Base-by-base conservation (phyloP, 2,113 vertebrate species). In the Clinocottus analis region DNA sequence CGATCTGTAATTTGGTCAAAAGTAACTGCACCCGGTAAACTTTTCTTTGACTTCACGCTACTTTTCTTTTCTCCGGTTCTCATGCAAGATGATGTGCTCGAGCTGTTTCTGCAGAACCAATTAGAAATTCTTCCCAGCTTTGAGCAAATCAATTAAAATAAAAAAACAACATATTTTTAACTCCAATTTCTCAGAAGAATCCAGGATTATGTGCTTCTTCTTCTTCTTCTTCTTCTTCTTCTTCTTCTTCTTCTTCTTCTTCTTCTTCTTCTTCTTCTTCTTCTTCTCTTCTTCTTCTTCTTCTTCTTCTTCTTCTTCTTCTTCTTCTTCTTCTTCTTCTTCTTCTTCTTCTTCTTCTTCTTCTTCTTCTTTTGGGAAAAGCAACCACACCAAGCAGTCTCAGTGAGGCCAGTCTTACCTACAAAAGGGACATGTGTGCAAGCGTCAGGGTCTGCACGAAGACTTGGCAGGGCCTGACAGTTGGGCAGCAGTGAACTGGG, bases 401-500 rank as follows among this genome's bases (percentile, higher is more conserved):
- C 27, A 33, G 8, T 43, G 0, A 27, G 13, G 2, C 3, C 3
- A 33, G 14, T 65, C 94, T 96, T 96, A 99, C 98, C 97, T 12
- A 97, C 94, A 85, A 97, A 97, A 7, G 97, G 95, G 55, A 98
- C 94, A 35, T 21, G 93, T 10, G 95, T 97, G 68, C 98, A 99
- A 31, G 93, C 86, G 0, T 72, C 86, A 8, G 96, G 93, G 60
- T 96, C 92, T 39, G 93, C 79, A 73, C 86, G 95, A 58, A 96
- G 94, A 86, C 97, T 99, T 49, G 97, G 97, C 65, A 99, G 91
- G 53, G 89, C 92, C 86, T 91, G 94, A 91, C 98, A 99, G 80
- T 97, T 95, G 0, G 94, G 96, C 78, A 97, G 78, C 9, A 90
- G 85, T 0, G 95, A 90, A 75, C 85, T 92, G 65, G 94, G 81